Evolutionary conservation across 1,140 invertebrate genomes (phyloP).

Genomic region (Pollicipes pollicipes): DNA sequence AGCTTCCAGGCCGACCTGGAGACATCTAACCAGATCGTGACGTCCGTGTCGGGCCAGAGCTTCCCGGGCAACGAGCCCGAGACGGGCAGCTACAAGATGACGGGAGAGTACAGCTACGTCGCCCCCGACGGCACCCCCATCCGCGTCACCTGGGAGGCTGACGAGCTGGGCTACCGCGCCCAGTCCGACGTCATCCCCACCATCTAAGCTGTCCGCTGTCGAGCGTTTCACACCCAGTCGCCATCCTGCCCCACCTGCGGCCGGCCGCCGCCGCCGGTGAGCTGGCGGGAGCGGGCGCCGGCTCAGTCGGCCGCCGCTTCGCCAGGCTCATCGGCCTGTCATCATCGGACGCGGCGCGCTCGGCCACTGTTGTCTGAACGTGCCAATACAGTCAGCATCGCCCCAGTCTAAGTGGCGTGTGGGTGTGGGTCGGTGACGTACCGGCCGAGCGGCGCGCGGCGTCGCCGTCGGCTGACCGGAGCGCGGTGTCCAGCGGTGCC

Average conservation of each 20-base stretch:
- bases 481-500: slow-evolving; percentile 10
- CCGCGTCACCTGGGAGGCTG: background rate
- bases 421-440: background rate
- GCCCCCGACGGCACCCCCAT: background rate
- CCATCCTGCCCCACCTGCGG: no score
- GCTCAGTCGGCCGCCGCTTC: no score
- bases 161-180: background rate
- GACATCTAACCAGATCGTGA: background rate
- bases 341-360: no score
- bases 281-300: no score
- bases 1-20: background rate
- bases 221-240: no score
- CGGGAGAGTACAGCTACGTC: background rate
- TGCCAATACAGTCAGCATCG: no score
- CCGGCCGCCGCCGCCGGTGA: no score
- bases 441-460: background rate
- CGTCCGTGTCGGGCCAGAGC: background rate
- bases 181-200: background rate
- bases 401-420: no score
- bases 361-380: no score
- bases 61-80: background rate
- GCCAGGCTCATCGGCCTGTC: no score
- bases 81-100: background rate
- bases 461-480: slow-evolving; percentile 3
- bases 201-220: no score